Evolutionary conservation across 1,140 invertebrate species (phyloP).

Genomic region (Diachasma alloeum): DNA sequence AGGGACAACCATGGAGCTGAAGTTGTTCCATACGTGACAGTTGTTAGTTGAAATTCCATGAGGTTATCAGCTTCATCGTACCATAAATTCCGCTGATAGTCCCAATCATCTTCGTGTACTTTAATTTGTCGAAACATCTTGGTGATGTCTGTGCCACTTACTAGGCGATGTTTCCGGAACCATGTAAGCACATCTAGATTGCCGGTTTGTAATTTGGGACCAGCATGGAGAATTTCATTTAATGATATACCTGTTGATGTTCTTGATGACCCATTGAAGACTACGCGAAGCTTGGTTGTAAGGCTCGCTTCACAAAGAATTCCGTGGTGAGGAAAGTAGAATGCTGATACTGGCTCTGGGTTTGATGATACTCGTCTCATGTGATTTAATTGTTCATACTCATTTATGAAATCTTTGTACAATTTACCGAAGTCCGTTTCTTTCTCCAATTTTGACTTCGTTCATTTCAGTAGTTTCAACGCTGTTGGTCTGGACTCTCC

Average conservation of each 20-base stretch:
- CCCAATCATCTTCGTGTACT: slow-evolving; percentile 36
- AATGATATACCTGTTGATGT: slow-evolving; percentile 16
- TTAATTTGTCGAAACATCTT: slow-evolving; percentile 55
- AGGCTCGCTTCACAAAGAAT: slow-evolving; percentile 20
- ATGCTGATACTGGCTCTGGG: background rate
- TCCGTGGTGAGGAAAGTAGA: slow-evolving; percentile 34
- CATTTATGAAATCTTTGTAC: background rate
- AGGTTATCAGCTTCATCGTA: slow-evolving; percentile 14
- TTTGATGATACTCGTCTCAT: background rate
- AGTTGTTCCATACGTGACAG: slow-evolving; percentile 54
- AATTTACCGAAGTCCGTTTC: background rate
- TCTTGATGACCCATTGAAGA: slow-evolving; percentile 10
- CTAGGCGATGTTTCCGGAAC: slow-evolving; percentile 25
- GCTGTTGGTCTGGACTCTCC: slow-evolving; percentile 4
- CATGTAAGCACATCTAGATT: slow-evolving; percentile 3
- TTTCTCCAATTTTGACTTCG: background rate
- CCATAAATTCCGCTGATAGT: slow-evolving; percentile 53
- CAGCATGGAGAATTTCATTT: slow-evolving; percentile 16
- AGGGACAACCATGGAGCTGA: slow-evolving; percentile 46
- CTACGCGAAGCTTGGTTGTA: slow-evolving; percentile 26
- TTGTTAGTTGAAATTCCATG: slow-evolving; percentile 37
- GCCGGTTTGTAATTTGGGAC: background rate
- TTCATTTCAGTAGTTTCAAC: background rate
- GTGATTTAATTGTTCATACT: background rate
- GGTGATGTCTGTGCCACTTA: slow-evolving; percentile 43